Conservation (phyloP, 1,140 invertebrate species). For the Caenorhabditis brenneri region DNA sequence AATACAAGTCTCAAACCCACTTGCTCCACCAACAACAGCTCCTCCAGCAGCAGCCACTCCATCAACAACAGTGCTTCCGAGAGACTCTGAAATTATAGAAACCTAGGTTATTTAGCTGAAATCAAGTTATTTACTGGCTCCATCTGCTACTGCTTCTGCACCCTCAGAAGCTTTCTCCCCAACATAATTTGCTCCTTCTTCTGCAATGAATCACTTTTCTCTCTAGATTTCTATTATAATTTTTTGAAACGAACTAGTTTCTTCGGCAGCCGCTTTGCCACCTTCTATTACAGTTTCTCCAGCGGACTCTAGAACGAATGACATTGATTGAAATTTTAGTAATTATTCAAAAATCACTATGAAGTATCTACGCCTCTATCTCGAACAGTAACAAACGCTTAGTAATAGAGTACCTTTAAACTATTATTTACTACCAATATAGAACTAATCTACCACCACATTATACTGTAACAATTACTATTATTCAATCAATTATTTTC, state of each 20-base stretch:
- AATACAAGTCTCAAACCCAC: background rate
- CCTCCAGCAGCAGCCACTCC: conserved; percentile 24
- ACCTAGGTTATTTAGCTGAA: too few species aligned
- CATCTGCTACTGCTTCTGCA: conserved; percentile 6
- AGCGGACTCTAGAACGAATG: conserved; percentile 5
- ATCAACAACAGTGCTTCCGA: conserved; percentile 9
- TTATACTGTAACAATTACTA: too few species aligned
- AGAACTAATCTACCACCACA: too few species aligned
- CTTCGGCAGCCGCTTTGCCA: background rate
- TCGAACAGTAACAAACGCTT: too few species aligned
- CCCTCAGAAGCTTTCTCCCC: background rate
- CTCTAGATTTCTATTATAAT: background rate
- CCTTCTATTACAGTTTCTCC: conserved; percentile 41
- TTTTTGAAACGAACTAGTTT: background rate
- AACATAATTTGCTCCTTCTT: background rate
- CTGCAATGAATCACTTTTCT: conserved; percentile 3
- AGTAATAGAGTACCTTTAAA: too few species aligned
- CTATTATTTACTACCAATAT: too few species aligned
- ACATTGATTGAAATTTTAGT: background rate
- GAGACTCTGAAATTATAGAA: background rate
- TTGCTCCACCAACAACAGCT: conserved; percentile 36
- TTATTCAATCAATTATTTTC: too few species aligned
- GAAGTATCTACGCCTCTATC: background rate
- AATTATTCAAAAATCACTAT: background rate
- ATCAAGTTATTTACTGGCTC: background rate